Conservation (phyloP, 1,140 invertebrate species). For the Spodoptera litura region DNA sequence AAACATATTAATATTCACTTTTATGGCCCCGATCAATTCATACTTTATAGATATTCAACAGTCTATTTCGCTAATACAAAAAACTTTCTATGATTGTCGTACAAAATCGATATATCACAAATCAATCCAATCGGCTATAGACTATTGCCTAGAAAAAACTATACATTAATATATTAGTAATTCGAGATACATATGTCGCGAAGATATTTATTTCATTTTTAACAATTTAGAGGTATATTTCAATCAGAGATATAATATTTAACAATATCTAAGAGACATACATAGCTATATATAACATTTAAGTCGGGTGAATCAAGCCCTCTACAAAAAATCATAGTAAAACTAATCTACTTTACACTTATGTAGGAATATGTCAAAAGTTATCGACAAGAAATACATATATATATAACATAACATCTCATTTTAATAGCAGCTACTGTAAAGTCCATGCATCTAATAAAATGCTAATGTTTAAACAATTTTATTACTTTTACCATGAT, state of each 20-base stretch:
- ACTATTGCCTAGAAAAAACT: constrained; percentile 61
- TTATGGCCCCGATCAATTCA: constrained; percentile 44
- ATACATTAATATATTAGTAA: constrained; percentile 70
- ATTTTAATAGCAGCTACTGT: constrained; percentile 12
- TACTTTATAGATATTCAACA: constrained; percentile 32
- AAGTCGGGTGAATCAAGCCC: constrained; percentile 48
- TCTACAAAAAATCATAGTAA: constrained; percentile 47
- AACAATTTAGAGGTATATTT: constrained; percentile 23
- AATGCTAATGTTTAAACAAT: neutral
- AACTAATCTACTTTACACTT: constrained; percentile 76
- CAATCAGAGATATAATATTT: neutral
- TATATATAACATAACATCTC: constrained; percentile 13
- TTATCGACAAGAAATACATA: constrained; percentile 68
- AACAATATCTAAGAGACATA: constrained; percentile 43
- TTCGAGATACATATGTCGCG: constrained; percentile 61
- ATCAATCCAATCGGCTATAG: constrained; percentile 68
- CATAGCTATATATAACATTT: constrained; percentile 48
- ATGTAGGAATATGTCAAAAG: constrained; percentile 75
- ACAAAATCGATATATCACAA: constrained; percentile 69
- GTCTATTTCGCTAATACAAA: constrained; percentile 49
- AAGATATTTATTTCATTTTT: constrained; percentile 13
- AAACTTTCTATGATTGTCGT: constrained; percentile 54
- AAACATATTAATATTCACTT: constrained; percentile 31
- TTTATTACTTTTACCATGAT: too few relatives aligned
- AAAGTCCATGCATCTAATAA: neutral